Evolutionary conservation across 2,797 vertebrate species (phyloP).

Genomic region (Rhynchotus rufescens): DNA sequence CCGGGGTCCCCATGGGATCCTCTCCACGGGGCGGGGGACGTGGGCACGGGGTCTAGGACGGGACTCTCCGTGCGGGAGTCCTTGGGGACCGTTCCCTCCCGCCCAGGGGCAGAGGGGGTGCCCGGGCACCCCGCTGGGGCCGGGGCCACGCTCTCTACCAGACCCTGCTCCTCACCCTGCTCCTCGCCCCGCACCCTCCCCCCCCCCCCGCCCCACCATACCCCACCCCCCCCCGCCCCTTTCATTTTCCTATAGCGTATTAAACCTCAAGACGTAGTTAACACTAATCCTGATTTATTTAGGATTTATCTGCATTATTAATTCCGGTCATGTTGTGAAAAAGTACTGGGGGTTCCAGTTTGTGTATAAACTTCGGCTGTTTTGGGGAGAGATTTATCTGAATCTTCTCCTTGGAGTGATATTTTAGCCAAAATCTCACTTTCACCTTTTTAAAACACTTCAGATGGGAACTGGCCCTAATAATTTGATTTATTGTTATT

Average conservation of each 20-base stretch:
- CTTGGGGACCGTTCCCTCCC: no score
- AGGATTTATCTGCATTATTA: conserved; percentile 97
- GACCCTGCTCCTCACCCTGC: no score
- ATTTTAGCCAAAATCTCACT: conserved; percentile 72
- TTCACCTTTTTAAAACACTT: conserved; percentile 68
- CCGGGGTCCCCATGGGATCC: no score
- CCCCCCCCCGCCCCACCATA: not conserved
- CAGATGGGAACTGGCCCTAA: conserved; percentile 57
- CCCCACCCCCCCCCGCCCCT: conserved; percentile 45
- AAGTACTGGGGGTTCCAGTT: conserved; percentile 57
- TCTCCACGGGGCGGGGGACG: no score
- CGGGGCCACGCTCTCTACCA: no score
- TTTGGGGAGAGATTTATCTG: conserved; percentile 64
- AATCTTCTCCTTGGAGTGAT: conserved; percentile 41
- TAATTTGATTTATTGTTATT: conserved; percentile 76
- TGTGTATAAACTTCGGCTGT: conserved; percentile 69
- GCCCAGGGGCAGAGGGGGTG: no score
- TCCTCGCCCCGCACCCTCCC: conserved; percentile 13
- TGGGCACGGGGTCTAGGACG: no score
- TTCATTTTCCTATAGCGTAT: conserved; percentile 78
- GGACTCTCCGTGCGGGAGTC: no score
- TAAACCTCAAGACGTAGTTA: conserved; percentile 83
- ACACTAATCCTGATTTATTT: conserved; percentile 97
- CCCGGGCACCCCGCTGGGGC: no score
- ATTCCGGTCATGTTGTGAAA: conserved; percentile 86